Conservation (phyloP, 92 coral and sea anemone genomes). For the Epizoanthus scotinus region DNA sequence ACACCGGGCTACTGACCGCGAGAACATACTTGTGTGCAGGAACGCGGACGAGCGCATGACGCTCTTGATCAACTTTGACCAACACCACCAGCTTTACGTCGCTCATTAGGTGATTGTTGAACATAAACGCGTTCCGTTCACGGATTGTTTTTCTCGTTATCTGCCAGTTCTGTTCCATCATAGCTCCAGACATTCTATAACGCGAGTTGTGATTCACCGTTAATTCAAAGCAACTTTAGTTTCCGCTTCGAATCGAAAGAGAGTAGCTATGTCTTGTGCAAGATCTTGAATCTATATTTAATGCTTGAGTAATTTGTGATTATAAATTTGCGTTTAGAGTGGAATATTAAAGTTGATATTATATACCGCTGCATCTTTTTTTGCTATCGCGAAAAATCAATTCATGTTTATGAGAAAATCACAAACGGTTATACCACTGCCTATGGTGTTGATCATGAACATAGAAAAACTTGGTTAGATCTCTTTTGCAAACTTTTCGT, state of each 20-base stretch:
- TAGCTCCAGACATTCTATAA: constrained; percentile 3
- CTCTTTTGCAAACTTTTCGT: background rate
- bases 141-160: constrained; percentile 14
- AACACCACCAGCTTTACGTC: constrained; percentile 32
- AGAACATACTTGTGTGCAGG: constrained; percentile 47
- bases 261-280: background rate
- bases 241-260: background rate
- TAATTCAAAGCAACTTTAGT: background rate
- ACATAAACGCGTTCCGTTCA: constrained; percentile 38
- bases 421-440: too few relatives aligned
- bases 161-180: constrained; percentile 14
- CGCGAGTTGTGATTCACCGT: too few relatives aligned
- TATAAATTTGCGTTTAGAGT: constrained; percentile 44
- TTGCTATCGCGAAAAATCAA: too few relatives aligned
- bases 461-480: background rate
- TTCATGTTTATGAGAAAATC: too few relatives aligned
- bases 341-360: background rate
- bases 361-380: too few relatives aligned
- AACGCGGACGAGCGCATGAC: constrained; percentile 19
- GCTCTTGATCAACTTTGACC: constrained; percentile 36
- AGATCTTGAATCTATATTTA: constrained; percentile 1
- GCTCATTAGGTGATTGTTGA: constrained; percentile 41
- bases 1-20: constrained; percentile 66
- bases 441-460: background rate
- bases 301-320: constrained; percentile 15